Base-by-base conservation (phyloP, 37 sponge, comb jelly and placozoan species). In the Ianthella basta region DNA sequence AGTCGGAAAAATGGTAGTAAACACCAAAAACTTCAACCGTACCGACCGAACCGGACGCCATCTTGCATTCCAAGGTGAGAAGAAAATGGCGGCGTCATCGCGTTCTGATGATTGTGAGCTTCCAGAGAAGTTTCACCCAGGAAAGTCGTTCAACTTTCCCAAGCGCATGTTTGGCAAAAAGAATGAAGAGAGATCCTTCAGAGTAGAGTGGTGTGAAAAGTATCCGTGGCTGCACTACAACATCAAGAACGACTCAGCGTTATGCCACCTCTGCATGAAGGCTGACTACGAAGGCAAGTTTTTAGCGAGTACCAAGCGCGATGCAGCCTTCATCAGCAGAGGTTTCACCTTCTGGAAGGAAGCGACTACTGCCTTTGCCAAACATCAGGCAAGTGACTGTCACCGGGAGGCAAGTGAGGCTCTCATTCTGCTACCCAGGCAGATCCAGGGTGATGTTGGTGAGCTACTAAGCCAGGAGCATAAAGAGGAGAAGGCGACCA, bases 311-410 rank as follows among this genome's bases (percentile, higher is more conserved):
- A 80, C 59, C 15, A 89, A 89, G 55, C 36, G 89, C 33, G 89
- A 88, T 25, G 81, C 83, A 39, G 81, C 92, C 23, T 95, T 92
- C 38, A 84, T 89, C 38, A 82, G 50, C 64, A 91, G 72, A 79
- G 93, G 96, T 29, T 92, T 88, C 54, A 68, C 85, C 3, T 80
- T 88, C 60, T 92, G 93, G 92, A 92, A 92, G 82, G 90, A 95
- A 24, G 92, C 88, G 30, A 90, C 91, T 5, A 67, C 23, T 38
- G 81, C 87, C 4, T 95, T 91, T 60, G 87, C 74, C 41, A 92
- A 92, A 79, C 93, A 92, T 55, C 69, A 80, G 66, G 10, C 69
- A 21, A 90, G 86, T 81, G 79, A 87, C 5, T 90, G 92, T 77
- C 96, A 95, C 65, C 53, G 70, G 32, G 93, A 95, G 70, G 91